Percentiles rank a stretch among this genome's conserved stretches.
Evolutionary conservation across 1,140 invertebrate species (phyloP).

Genomic region (Drosophila cardini): DNA sequence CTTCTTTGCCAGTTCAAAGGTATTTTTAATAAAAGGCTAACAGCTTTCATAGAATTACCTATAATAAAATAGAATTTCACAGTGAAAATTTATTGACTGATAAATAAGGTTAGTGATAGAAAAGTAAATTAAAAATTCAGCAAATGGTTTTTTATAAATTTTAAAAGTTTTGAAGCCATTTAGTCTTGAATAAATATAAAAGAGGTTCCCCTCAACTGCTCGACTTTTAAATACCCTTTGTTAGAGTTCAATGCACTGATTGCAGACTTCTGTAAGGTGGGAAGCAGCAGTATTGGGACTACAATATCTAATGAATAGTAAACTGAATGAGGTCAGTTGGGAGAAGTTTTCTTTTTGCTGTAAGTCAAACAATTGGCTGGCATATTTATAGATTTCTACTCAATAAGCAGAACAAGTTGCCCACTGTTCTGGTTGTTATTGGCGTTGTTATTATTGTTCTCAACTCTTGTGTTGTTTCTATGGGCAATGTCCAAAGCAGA

Average conservation of each 20-base stretch:
- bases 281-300: neutral
- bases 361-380: constrained; percentile 51
- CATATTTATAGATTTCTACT: constrained; percentile 69
- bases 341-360: constrained; percentile 23
- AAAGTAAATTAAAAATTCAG: too few species aligned
- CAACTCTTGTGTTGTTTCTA: constrained; percentile 40
- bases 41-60: too few species aligned
- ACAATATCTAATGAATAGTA: constrained; percentile 38
- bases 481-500: constrained; percentile 36
- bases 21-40: too few species aligned
- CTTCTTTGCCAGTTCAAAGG: too few species aligned
- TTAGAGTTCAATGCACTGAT: neutral
- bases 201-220: neutral
- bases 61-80: too few species aligned
- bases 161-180: too few species aligned
- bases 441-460: constrained; percentile 23
- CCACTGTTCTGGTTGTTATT: constrained; percentile 21
- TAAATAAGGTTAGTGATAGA: too few species aligned
- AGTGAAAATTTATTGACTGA: too few species aligned
- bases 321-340: constrained; percentile 48
- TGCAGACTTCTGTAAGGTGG: constrained; percentile 8
- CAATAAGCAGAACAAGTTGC: constrained; percentile 44
- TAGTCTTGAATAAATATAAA: too few species aligned
- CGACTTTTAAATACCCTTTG: neutral
- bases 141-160: too few species aligned